phyloP scores from a whole-genome alignment of 2,113 vertebrate species.

The Anoplopoma fimbria region DNA sequence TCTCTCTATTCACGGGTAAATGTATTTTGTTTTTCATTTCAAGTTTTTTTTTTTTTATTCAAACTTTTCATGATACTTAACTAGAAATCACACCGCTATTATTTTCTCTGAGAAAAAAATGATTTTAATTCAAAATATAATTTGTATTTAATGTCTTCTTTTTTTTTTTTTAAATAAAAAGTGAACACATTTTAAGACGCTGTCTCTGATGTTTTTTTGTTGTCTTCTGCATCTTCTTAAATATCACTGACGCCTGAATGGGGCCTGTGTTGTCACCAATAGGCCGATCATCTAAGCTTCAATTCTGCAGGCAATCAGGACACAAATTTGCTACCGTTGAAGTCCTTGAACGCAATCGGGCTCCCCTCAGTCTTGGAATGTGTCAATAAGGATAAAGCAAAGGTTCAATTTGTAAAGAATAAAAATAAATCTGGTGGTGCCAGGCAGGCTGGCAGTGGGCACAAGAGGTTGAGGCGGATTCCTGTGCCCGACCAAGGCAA shows the following conservation, averaged over 20 bases:
- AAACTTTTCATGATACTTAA: conserved; percentile 81
- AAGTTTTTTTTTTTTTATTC: conserved; percentile 66
- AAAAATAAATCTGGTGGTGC: conserved; percentile 83
- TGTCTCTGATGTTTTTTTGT: conserved; percentile 8
- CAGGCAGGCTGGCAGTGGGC: conserved; percentile 79
- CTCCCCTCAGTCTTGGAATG: conserved; percentile 75
- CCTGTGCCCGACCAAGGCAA: conserved; percentile 81
- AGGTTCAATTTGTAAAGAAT: conserved; percentile 79
- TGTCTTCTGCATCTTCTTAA: not conserved
- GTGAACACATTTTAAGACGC: conserved; percentile 79
- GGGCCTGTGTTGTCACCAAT: not conserved
- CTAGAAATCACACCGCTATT: conserved; percentile 81
- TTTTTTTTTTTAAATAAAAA: conserved; percentile 79
- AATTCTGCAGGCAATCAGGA: conserved; percentile 34
- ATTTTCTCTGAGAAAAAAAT: conserved; percentile 79
- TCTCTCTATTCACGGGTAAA: conserved; percentile 84
- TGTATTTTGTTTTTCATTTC: conserved; percentile 64
- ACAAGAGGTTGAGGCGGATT: conserved; percentile 75
- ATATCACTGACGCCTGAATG: not conserved
- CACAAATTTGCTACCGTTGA: conserved; percentile 44
- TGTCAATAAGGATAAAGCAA: conserved; percentile 78
- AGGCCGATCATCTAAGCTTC: not conserved
- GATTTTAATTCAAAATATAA: conserved; percentile 81
- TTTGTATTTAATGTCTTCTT: conserved; percentile 85
- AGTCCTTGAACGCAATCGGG: conserved; percentile 66